Base-by-base conservation (phyloP, 2,113 vertebrate genomes). In the Galbula dea region DNA sequence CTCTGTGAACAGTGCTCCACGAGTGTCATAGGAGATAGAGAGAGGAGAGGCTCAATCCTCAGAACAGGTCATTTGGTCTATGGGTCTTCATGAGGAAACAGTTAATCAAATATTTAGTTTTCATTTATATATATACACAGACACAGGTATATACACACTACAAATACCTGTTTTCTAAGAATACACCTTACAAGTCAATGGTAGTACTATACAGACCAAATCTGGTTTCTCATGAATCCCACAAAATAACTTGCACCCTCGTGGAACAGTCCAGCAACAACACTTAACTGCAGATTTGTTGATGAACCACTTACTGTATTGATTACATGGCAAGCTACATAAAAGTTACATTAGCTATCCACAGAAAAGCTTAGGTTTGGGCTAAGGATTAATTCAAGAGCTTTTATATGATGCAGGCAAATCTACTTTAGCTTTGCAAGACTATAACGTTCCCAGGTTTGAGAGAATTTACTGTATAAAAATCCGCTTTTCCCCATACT, bases 341-440 rank as follows among this genome's bases (percentile, higher is more conserved):
- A 78, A 83, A 91, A 34, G 37, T 84, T 22, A 32, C 92, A 84
- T 91, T 62, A 93, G 94, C 79, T 75, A 63, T 26, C 66, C 82
- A 72, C 49, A 51, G 80, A 74, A 76, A 81, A 89, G 84, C 90
- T 93, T 45, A 43, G 59, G 3, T 74, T 93, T 86, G 58, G 73
- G 55, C 85, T 94, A 37, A 91, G 93, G 93, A 95, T 96, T 88
- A 94, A 72, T 69, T 66, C 91, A 52, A 94, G 89, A 67, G 89
- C 23, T 88, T 93, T 92, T 67, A 71, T 71, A 62, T 6, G 55
- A 71, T 65, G 87, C 89, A 74, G 65, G 54, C 88, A 93, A 96
- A 96, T 94, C 93, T 93, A 6, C 95, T 96, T 93, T 88, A 92
- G 87, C 58, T 94, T 85, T 79, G 57, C 66, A 77, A 77, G 80